Percentiles rank a stretch among this genome's conserved stretches.
Evolutionary conservation across 2,113 vertebrate genomes (phyloP).

Genomic region (Podilymbus podiceps): DNA sequence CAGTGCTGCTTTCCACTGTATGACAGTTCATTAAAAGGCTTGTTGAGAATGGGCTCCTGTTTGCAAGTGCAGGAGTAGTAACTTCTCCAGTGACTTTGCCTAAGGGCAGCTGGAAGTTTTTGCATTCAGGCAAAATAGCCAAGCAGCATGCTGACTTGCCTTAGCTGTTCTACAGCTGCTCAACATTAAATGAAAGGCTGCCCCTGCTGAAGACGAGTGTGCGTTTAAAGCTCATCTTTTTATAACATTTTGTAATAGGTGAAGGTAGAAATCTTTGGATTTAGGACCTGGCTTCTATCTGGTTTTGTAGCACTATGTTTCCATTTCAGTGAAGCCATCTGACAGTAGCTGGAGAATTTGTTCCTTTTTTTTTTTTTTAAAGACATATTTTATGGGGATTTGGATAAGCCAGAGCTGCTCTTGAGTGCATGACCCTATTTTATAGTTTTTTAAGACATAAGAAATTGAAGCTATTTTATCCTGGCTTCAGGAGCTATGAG

Average conservation of each 20-base stretch:
- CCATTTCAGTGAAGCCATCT: not conserved
- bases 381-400: not conserved
- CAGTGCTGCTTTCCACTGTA: not conserved
- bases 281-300: not conserved
- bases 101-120: not conserved
- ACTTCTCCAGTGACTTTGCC: not conserved
- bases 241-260: not conserved
- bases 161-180: not conserved
- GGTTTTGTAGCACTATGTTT: not conserved
- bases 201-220: not conserved
- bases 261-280: not conserved
- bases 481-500: not conserved
- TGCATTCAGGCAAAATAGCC: not conserved
- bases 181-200: not conserved
- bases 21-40: not conserved
- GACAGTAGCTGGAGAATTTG: not conserved
- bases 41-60: not conserved
- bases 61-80: not conserved
- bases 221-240: not conserved
- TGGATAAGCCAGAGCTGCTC: not conserved
- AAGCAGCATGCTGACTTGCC: not conserved
- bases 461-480: not conserved
- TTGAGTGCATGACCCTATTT: not conserved
- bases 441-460: not conserved
- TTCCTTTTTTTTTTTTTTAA: not conserved